A percentile compares a stretch with the other conserved stretches of the same genome.
Conservation (phyloP, 2,888 invertebrate genomes). For the Leptogaster cylindrica region DNA sequence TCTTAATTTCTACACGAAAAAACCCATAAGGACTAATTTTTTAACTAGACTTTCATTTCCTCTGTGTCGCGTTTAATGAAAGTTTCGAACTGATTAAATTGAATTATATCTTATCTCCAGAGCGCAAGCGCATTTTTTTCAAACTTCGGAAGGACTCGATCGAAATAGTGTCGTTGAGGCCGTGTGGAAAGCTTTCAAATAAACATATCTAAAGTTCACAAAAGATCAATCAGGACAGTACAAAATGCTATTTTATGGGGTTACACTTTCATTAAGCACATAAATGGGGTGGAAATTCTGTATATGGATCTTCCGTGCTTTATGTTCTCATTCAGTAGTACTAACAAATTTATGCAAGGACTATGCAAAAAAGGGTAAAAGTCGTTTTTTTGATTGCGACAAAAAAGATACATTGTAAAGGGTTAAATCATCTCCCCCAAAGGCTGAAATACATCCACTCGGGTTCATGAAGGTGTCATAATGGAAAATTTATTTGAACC, state of each 20-base stretch:
- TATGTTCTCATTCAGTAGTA: conserved; percentile 22
- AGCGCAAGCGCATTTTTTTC: too few relatives aligned
- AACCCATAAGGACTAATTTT: too few relatives aligned
- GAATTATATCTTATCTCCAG: too few relatives aligned
- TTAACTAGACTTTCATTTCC: too few relatives aligned
- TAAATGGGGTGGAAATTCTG: conserved; percentile 32
- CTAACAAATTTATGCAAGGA: not conserved
- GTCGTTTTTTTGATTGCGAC: too few relatives aligned
- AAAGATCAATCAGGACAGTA: conserved; percentile 24
- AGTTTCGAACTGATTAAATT: too few relatives aligned
- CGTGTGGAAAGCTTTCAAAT: conserved; percentile 2
- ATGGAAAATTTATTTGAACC: conserved; percentile 36
- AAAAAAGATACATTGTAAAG: not conserved
- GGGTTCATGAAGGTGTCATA: conserved; percentile 33
- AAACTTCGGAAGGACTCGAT: too few relatives aligned
- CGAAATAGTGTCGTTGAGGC: too few relatives aligned
- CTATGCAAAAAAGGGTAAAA: too few relatives aligned
- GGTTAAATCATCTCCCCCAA: not conserved
- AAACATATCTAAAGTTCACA: conserved; percentile 25
- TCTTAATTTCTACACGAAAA: too few relatives aligned
- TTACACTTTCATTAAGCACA: conserved; percentile 23
- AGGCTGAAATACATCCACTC: not conserved
- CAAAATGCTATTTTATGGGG: conserved; percentile 6
- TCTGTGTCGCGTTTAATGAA: too few relatives aligned
- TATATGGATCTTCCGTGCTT: conserved; percentile 26